Conservation (phyloP, 2,888 invertebrate genomes). For the Aporophyla lueneburgensis region DNA sequence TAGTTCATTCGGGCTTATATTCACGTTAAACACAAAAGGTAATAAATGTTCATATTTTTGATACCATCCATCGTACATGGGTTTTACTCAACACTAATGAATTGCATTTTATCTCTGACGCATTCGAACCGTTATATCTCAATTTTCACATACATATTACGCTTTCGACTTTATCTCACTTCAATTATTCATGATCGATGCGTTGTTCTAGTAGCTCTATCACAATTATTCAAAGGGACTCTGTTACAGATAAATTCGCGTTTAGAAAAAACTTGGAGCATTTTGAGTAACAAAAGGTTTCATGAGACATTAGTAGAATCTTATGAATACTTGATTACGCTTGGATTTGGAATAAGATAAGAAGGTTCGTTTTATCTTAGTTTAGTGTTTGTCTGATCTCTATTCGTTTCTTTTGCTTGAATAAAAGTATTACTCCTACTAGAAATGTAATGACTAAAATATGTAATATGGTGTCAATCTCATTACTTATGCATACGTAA, state of each 20-base stretch:
- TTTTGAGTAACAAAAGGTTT: constrained; percentile 29
- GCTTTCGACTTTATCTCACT: constrained; percentile 18
- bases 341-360: constrained; percentile 10
- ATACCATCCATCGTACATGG: constrained; percentile 31
- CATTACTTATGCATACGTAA: constrained; percentile 20
- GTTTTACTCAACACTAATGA: constrained; percentile 45
- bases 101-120: constrained; percentile 55
- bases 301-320: constrained; percentile 11
- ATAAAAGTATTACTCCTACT: neutral
- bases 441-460: constrained; percentile 9
- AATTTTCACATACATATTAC: constrained; percentile 27
- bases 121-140: constrained; percentile 10
- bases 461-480: constrained; percentile 22
- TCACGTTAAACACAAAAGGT: constrained; percentile 1
- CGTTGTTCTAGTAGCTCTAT: neutral
- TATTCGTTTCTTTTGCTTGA: constrained; percentile 17
- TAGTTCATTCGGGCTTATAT: constrained; percentile 34
- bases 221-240: constrained; percentile 16
- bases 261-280: neutral
- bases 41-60: constrained; percentile 49
- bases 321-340: constrained; percentile 35
- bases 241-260: neutral
- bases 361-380: constrained; percentile 6
- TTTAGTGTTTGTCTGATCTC: neutral
- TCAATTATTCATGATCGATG: constrained; percentile 32